Conservation (phyloP, 2,888 invertebrate genomes). For the Dryocosmus kuriphilus region DNA sequence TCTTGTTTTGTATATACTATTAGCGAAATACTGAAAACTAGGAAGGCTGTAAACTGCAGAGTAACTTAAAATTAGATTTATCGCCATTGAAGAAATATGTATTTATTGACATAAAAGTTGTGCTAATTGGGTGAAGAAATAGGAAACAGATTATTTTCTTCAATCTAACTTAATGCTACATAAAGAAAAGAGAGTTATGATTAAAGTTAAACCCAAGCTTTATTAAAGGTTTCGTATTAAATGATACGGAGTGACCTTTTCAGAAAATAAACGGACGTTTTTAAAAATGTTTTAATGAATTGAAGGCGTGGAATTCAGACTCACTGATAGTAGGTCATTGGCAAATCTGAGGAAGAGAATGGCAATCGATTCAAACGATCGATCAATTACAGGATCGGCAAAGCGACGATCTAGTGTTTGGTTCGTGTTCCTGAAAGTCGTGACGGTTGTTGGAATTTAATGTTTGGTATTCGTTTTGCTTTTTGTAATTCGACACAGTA, state of each 20-base stretch:
- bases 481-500: slow-evolving; percentile 49
- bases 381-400: slow-evolving; percentile 46
- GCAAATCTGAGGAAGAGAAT: slow-evolving; percentile 28
- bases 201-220: no score
- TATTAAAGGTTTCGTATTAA: no score
- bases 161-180: no score
- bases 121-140: neutral
- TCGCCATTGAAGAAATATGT: neutral
- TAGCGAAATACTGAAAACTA: slow-evolving; percentile 5
- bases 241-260: neutral
- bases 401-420: slow-evolving; percentile 46
- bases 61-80: neutral
- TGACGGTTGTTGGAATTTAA: slow-evolving; percentile 49
- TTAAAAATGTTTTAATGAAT: neutral
- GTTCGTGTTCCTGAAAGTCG: slow-evolving; percentile 48
- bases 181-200: no score
- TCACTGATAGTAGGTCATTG: slow-evolving; percentile 11
- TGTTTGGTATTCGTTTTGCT: slow-evolving; percentile 48
- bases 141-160: no score
- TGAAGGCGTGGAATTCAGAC: slow-evolving; percentile 22
- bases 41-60: neutral
- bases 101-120: neutral
- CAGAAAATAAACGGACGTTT: neutral
- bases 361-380: slow-evolving; percentile 49
- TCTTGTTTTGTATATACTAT: neutral